Conservation (phyloP, 2,113 vertebrate genomes). For the Gymnarchus niloticus region DNA sequence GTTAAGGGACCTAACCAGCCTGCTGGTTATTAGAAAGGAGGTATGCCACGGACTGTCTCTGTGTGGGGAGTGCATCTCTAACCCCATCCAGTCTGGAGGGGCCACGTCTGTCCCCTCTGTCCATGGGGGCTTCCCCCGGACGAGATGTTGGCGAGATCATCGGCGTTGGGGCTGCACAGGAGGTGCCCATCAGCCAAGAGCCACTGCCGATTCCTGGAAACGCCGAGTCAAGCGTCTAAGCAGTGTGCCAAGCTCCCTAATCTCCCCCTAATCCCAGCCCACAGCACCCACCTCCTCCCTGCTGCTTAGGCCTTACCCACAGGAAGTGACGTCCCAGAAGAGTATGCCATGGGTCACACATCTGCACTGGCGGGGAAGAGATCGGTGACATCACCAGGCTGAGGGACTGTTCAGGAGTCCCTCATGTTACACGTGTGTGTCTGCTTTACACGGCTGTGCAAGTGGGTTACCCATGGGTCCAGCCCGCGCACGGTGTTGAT, state of each 20-base stretch:
- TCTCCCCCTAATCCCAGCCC: background rate
- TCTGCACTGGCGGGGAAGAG: no score
- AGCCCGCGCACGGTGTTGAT: background rate
- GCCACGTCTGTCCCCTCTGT: no score
- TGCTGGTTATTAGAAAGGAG: background rate
- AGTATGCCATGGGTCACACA: no score
- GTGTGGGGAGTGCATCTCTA: background rate
- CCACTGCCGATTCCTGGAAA: background rate
- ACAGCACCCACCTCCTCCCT: no score
- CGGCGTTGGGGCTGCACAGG: background rate
- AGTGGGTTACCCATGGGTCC: background rate
- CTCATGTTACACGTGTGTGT: background rate
- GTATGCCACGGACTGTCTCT: background rate
- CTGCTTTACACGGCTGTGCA: background rate
- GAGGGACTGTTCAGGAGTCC: no score
- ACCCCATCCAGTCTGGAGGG: background rate
- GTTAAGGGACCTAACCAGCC: no score
- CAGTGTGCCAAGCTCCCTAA: background rate
- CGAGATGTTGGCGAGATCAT: background rate
- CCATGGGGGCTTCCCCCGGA: no score
- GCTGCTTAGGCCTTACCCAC: no score
- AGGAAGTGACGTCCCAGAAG: no score
- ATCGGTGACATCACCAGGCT: background rate
- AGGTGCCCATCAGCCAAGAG: background rate
- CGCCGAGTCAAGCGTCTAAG: background rate